Evolutionary conservation across 2,113 vertebrate species (phyloP), one percentile per base, ranked within the genome.

Genomic region (Morone chrysops): DNA sequence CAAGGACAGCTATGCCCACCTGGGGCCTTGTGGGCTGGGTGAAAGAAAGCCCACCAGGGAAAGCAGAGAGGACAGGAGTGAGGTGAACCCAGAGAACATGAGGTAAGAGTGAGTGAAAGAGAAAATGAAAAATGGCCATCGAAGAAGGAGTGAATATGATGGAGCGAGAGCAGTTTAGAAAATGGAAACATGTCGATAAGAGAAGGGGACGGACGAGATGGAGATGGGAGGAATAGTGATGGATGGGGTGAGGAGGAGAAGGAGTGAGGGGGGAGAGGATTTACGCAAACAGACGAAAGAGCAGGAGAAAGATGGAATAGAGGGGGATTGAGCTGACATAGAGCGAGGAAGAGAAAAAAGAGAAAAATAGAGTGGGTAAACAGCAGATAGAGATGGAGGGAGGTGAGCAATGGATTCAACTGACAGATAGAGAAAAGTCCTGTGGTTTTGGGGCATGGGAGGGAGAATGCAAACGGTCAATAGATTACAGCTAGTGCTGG

Each of bases 181-280:
- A 94, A 94, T 95, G 94, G 93, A 95, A 95, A 94, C 93, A 94
- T 94, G 94, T 95, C 93, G 89, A 95, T 95, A 94, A 94, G 90
- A 89, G 82, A 86, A 82, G 89, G 51, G 86, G 94, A 91, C 74
- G 88, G 93, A 93, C 87, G 81, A 93, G 92, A 92, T 93, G 89
- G 88, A 84, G 88, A 90, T 91, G 92, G 91, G 87, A 91, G 90
- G 88, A 91, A 91, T 93, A 81, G 89, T 95, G 94, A 95, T 95
- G 92, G 92, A 95, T 94, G 91, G 75, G 80, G 78, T 76, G 86
- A 90, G 85, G 87, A 81, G 78, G 78, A 92, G 87, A 78, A 84
- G 70, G 66, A 78, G 81, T 70, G 75, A 59, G 65, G 75, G 68
- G 56, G 67, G 75, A 43, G 78, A 62, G 74, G 82, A 67, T 62